These are phyloP conservation scores for Zonitis immaculata DNA, from an alignment of 2,888 invertebrate genomes.

Conservation along the genomic window DNA sequence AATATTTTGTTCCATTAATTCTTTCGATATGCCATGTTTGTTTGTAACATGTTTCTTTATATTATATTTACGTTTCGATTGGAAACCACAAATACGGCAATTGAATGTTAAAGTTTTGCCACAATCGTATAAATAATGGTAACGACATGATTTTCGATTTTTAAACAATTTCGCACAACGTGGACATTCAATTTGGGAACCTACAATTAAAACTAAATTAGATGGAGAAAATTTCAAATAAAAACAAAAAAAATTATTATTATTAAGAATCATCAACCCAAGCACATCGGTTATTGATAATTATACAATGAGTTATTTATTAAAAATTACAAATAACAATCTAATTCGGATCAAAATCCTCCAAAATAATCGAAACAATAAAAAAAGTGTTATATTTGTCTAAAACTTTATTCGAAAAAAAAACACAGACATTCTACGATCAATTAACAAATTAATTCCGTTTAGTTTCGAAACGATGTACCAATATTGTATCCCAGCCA, in stretches of 20 bases:
- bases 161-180: constrained; percentile 4
- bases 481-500: background rate
- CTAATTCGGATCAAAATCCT: too few species aligned
- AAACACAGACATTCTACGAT: too few species aligned
- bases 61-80: constrained; percentile 24
- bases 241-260: background rate
- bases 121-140: constrained; percentile 6
- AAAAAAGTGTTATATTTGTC: too few species aligned
- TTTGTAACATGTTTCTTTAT: constrained; percentile 16
- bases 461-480: background rate
- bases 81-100: constrained; percentile 20
- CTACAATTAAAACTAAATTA: background rate
- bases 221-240: background rate
- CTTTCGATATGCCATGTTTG: constrained; percentile 11
- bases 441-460: background rate
- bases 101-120: background rate
- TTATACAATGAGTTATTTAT: too few species aligned
- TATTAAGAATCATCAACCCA: background rate
- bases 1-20: background rate
- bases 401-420: too few species aligned
- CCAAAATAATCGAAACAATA: too few species aligned
- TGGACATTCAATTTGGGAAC: constrained; percentile 3
- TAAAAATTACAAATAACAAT: too few species aligned
- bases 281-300: background rate
- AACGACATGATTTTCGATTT: constrained; percentile 3